Conservation (phyloP, 2,797 vertebrate species). For the Novumbra hubbsi region DNA sequence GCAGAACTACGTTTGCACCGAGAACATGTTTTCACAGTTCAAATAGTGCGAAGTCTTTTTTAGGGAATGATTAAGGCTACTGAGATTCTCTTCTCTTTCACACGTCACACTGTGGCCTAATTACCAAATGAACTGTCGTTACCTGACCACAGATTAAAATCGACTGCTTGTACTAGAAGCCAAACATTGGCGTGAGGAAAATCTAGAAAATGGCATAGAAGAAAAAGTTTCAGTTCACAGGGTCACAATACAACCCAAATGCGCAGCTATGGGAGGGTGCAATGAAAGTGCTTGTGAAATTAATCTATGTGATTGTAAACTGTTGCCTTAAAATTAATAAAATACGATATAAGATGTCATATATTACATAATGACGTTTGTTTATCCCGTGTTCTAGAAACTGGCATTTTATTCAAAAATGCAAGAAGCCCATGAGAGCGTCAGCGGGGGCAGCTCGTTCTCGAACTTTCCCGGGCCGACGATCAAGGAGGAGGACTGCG, state of each 20-base stretch:
- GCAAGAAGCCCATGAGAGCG: slow-evolving; percentile 89
- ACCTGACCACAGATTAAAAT: not conserved
- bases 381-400: slow-evolving; percentile 73
- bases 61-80: not conserved
- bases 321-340: not conserved
- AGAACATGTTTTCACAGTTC: slow-evolving; percentile 53
- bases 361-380: not conserved
- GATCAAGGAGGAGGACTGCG: slow-evolving; percentile 92
- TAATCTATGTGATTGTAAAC: not conserved
- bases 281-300: not conserved
- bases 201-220: not conserved
- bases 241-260: not conserved
- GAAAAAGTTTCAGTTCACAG: not conserved
- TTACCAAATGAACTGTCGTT: not conserved
- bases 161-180: not conserved
- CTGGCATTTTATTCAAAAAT: slow-evolving; percentile 96
- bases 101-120: not conserved
- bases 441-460: slow-evolving; percentile 74
- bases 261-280: not conserved
- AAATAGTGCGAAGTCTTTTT: slow-evolving; percentile 59
- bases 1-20: slow-evolving; percentile 28
- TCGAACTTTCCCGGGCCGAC: slow-evolving; percentile 75
- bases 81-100: not conserved
- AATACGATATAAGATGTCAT: not conserved
- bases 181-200: not conserved